Conservation (phyloP, 64 coral and sea anemone genomes). For the Montipora foliosa region DNA sequence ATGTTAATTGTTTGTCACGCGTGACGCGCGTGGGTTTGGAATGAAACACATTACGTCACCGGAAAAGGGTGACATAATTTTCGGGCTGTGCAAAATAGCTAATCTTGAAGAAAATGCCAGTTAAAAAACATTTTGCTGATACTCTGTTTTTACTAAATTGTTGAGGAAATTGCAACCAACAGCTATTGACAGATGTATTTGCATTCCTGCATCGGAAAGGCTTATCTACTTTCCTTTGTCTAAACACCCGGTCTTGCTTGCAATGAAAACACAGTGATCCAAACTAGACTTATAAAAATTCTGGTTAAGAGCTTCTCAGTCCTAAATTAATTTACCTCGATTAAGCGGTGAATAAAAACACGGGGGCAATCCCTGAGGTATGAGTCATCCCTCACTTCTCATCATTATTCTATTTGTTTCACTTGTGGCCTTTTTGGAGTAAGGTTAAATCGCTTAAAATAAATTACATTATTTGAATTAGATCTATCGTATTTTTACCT, state of each 20-base stretch:
- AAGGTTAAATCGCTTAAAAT: too few species aligned
- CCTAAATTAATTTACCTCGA: background rate
- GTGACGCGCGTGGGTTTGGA: background rate
- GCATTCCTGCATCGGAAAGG: background rate
- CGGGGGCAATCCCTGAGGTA: background rate
- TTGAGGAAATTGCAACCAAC: too few species aligned
- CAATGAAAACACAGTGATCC: too few species aligned
- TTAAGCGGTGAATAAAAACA: background rate
- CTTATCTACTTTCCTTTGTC: background rate
- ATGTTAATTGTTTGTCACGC: slow-evolving; percentile 48
- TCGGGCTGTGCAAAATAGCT: background rate
- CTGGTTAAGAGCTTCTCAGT: background rate
- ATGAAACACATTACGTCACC: slow-evolving; percentile 13
- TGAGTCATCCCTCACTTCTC: background rate
- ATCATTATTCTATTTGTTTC: too few species aligned
- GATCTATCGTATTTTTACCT: too few species aligned
- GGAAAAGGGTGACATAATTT: slow-evolving; percentile 6
- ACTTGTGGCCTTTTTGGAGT: too few species aligned
- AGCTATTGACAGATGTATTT: background rate
- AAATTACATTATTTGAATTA: too few species aligned
- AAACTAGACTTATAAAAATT: background rate
- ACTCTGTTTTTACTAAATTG: too few species aligned
- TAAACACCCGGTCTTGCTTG: background rate
- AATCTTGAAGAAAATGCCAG: background rate
- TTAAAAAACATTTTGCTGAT: too few species aligned